Base-by-base conservation (phyloP, 1,140 invertebrate genomes). In the Apocrypta bakeri region DNA sequence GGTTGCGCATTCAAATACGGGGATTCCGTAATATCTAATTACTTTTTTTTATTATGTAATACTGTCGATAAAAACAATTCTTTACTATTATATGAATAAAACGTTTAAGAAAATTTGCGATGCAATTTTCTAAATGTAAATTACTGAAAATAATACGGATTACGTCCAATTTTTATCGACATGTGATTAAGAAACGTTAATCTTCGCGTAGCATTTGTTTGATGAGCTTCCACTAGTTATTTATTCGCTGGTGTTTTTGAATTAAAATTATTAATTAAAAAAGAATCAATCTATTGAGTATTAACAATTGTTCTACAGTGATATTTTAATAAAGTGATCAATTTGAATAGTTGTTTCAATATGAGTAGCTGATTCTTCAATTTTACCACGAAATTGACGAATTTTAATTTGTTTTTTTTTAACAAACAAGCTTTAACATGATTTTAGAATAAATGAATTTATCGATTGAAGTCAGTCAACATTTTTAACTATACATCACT, bases 101-200 rank as follows among this genome's bases (percentile, higher is more conserved):
- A 21, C 17, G 7, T 56, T 56, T 56, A 56, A 56, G 14, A 1
- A 56, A 14, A 14, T 73, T 73, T 73, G 25, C 9, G 33, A 24
- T 73, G n/a, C 42, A 72, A 40, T 40, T 72, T 72, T 24, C n/a
- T 12, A 12, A 25, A 40, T 73, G 71, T 72, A 42, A 72, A 73
- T 42, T 73, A 73, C n/a, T 40, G 17, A 12, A 7, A 31, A 1
- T 2, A 21, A 40, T 72, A 31, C 7, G 12, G 14, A 37, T 71
- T 29, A 33, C 7, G 27, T 71, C 31, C 68, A n/a, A 71, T 37
- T 71, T 37, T 33, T 33, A 9, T 7, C 31, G 17, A 33, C 11
- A 37, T 71, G 68, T 71, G 31, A 71, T 33, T 71, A 14, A 71
- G 37, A n/a, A 27, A 66, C 25, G 27, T 11, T 29, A 66, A 66